A percentile compares a stretch with the other conserved stretches of the same genome.
Evolutionary conservation across 2,797 vertebrate species (phyloP).

Genomic region (Tachyglossus aculeatus): DNA sequence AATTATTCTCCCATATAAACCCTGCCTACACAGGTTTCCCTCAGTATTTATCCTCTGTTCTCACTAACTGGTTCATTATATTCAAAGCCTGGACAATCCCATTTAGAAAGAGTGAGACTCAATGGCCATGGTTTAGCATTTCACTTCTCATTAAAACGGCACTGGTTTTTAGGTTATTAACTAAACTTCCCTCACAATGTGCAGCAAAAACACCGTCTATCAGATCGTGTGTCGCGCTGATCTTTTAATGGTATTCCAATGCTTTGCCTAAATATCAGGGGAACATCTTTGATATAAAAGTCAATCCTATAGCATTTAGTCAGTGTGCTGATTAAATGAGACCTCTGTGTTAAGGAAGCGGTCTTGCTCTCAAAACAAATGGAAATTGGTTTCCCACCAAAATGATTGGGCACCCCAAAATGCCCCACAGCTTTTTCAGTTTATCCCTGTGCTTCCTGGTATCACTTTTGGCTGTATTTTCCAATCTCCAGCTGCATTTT

Average conservation of each 20-base stretch:
- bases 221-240: slow-evolving; percentile 47
- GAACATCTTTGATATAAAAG: slow-evolving; percentile 58
- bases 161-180: slow-evolving; percentile 33
- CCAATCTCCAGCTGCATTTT: background rate
- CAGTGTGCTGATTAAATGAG: slow-evolving; percentile 62
- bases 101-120: slow-evolving; percentile 30
- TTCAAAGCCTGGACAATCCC: slow-evolving; percentile 11
- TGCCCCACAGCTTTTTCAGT: slow-evolving; percentile 19
- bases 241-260: slow-evolving; percentile 65
- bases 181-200: slow-evolving; percentile 26
- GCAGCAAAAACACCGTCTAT: slow-evolving; percentile 29
- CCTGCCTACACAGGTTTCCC: slow-evolving; percentile 43
- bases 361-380: slow-evolving; percentile 54
- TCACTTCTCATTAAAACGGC: slow-evolving; percentile 31
- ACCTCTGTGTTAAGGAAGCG: slow-evolving; percentile 51
- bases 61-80: slow-evolving; percentile 42
- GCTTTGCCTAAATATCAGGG: slow-evolving; percentile 47
- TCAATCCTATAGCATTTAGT: slow-evolving; percentile 64
- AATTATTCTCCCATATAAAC: slow-evolving; percentile 26
- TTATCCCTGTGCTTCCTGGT: slow-evolving; percentile 1
- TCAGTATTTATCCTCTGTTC: slow-evolving; percentile 46
- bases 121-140: slow-evolving; percentile 20
- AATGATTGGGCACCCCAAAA: slow-evolving; percentile 34
- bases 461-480: slow-evolving; percentile 19
- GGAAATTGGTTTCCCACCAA: slow-evolving; percentile 31